Base-by-base conservation (phyloP, 2,888 invertebrate species). In the Agonopterix arenella region DNA sequence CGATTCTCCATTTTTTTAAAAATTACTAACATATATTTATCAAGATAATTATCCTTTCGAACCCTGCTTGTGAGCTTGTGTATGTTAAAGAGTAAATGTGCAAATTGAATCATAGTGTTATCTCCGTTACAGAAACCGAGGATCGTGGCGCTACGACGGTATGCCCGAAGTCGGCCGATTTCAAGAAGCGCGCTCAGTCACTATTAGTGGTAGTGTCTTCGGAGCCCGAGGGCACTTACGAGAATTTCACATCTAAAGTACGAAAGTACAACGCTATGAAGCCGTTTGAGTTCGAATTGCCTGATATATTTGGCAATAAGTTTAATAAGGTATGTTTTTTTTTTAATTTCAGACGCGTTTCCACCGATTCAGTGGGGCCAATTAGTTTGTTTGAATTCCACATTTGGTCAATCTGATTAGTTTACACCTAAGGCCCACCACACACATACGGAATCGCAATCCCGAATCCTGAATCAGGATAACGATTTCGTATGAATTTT, bases 131-230 rank as follows among this genome's bases (percentile, higher is more conserved):
- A 86, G 88, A 84, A 64, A 80, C 84, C 9, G 85, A 83, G 60
- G 88, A 86, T 36, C 77, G 79, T 4, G 77, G 71, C 1, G 86
- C 90, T 46, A 91, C 91, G 62, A 80, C 91, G 65, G 88, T 85
- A 53, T 84, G 90, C 84, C 70, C 82, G 0, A 92, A 92, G 62
- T 91, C 91, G 36, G 77, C 84, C 49, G 91, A 91, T 69, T 93
- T 93, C 66, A 78, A 91, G 60, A 94, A 93, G 70, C 90, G 93
- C 45, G 95, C 95, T 1, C 92, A 93, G 66, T 97, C 96, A 2
- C 86, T 98, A 28, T 90, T 98, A 53, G 96, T 98, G 13, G 94
- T 98, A 44, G 96, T 96, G 1, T 94, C 96, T 0, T 96, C 97
- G 16, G 96, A 97, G 45, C 97, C 98, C 0, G 90, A 92, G 58